A percentile compares a stretch with the other conserved stretches of the same genome.
Conservation (phyloP, 2,113 vertebrate genomes). For the Indicator indicator region DNA sequence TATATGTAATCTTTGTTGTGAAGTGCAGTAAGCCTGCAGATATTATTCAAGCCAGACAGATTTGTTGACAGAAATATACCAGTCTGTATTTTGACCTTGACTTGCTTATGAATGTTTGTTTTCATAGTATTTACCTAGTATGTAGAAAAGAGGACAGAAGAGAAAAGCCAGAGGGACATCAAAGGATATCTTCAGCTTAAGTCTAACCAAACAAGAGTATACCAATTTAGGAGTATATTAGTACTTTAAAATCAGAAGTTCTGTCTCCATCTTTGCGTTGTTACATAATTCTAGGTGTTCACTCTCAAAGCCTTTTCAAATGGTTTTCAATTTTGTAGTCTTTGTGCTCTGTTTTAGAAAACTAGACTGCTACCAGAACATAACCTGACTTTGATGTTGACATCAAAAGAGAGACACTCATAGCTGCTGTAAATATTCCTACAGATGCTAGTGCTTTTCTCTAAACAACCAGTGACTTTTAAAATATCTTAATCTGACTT, state of each 20-base stretch:
- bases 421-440: background rate
- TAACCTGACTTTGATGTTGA: background rate
- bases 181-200: background rate
- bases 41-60: background rate
- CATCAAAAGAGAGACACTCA: background rate
- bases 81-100: background rate
- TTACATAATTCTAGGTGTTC: background rate
- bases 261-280: background rate
- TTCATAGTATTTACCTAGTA: background rate
- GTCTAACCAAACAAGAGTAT: background rate
- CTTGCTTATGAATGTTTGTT: background rate
- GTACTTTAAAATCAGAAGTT: background rate
- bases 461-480: background rate
- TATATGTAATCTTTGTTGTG: background rate
- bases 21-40: background rate
- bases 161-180: background rate
- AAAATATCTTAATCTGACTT: background rate
- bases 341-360: background rate
- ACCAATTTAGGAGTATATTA: background rate
- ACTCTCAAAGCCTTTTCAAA: background rate
- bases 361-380: background rate
- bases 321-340: background rate
- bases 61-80: background rate
- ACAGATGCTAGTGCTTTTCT: fast-evolving
- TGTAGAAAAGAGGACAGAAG: background rate